A percentile compares a stretch with the other conserved stretches of the same genome.
Conservation (phyloP, 2,888 invertebrate species). For the Heliothis peltigera region DNA sequence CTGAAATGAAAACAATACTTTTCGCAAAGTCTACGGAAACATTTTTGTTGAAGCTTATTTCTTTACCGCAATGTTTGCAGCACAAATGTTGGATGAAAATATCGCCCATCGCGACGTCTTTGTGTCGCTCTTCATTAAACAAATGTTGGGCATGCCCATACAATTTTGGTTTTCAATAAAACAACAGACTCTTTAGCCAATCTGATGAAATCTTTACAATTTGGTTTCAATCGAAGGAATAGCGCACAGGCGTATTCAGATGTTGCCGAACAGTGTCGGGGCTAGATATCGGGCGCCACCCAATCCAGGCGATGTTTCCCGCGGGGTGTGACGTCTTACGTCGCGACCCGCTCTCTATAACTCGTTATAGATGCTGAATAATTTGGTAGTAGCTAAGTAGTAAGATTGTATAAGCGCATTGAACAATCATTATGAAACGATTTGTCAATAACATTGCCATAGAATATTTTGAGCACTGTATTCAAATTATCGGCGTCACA, state of each 20-base stretch:
- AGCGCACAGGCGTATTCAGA: conserved; percentile 48
- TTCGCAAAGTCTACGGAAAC: conserved; percentile 26
- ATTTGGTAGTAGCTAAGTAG: neutral
- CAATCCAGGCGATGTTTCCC: conserved; percentile 67
- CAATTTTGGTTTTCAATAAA: conserved; percentile 27
- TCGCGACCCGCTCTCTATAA: conserved; percentile 33
- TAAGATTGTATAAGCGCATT: neutral
- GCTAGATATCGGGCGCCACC: conserved; percentile 49
- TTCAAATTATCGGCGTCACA: too few relatives aligned
- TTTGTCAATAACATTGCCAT: too few relatives aligned
- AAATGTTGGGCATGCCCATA: conserved; percentile 12
- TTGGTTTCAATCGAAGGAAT: conserved; percentile 15
- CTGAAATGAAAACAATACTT: conserved; percentile 46
- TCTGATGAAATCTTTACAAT: conserved; percentile 11
- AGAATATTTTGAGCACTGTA: too few relatives aligned
- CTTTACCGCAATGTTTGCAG: conserved; percentile 10
- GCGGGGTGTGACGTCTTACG: conserved; percentile 49
- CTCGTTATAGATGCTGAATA: neutral
- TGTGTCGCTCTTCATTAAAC: neutral
- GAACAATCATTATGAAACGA: neutral
- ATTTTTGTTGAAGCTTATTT: conserved; percentile 37
- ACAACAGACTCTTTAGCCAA: conserved; percentile 2
- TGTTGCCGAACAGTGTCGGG: conserved; percentile 47
- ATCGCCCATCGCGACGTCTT: neutral
- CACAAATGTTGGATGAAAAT: conserved; percentile 18